Percentiles rank a stretch among this genome's conserved stretches.
phyloP scores from a whole-genome alignment of 2,888 invertebrate species.

The Timema podura region DNA sequence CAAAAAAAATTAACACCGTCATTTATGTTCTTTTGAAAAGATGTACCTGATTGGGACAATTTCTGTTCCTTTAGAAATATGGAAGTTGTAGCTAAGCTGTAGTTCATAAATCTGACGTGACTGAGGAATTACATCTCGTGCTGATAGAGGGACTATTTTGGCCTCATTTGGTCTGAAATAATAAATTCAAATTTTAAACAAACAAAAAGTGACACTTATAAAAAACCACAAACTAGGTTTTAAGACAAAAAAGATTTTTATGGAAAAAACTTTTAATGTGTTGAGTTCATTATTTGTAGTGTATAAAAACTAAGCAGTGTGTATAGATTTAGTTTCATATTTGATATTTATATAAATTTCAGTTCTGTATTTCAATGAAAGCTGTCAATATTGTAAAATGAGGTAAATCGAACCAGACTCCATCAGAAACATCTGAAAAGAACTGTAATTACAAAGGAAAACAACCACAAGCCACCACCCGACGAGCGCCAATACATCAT shows the following conservation, averaged over 20 bases:
- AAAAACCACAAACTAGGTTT: slow-evolving; percentile 4
- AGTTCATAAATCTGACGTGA: slow-evolving; percentile 88
- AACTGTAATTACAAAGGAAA: too few species aligned
- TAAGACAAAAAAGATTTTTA: not conserved
- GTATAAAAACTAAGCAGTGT: too few species aligned
- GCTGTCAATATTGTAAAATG: too few species aligned
- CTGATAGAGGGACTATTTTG: slow-evolving; percentile 72
- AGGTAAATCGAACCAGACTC: too few species aligned
- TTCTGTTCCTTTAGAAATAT: slow-evolving; percentile 76
- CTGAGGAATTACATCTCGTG: slow-evolving; percentile 81
- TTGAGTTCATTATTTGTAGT: not conserved
- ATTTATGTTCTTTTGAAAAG: not conserved
- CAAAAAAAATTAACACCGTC: not conserved
- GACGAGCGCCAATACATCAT: too few species aligned
- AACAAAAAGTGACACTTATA: too few species aligned
- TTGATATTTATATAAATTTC: too few species aligned
- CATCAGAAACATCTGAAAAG: too few species aligned
- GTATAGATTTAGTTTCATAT: too few species aligned
- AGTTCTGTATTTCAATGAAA: too few species aligned
- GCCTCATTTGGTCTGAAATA: slow-evolving; percentile 70
- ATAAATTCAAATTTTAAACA: slow-evolving; percentile 26
- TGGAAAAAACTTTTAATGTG: slow-evolving; percentile 10
- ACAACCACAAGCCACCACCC: too few species aligned
- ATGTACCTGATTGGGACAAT: slow-evolving; percentile 62
- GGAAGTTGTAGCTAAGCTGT: slow-evolving; percentile 81